A percentile compares a stretch with the other conserved stretches of the same genome.
These are phyloP conservation scores for Agapornis canus DNA, from an alignment of 2,797 vertebrate species.

Conservation along the genomic window DNA sequence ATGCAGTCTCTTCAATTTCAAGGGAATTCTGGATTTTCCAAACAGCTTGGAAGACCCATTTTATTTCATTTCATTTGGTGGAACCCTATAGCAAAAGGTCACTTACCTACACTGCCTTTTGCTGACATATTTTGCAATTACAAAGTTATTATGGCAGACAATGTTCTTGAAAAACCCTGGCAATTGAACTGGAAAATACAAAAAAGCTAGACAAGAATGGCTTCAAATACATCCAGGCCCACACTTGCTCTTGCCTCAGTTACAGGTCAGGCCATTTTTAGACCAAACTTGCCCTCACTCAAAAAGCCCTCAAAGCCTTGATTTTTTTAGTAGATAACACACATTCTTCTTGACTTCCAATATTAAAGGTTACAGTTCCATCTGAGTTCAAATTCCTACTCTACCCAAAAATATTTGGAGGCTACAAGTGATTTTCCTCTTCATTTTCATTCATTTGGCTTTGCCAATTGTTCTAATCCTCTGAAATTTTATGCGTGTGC, in stretches of 20 bases:
- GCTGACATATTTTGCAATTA: neutral
- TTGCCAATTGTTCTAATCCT: neutral
- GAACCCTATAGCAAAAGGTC: neutral
- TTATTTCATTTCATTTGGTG: neutral
- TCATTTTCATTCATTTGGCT: neutral
- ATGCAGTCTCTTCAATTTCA: neutral
- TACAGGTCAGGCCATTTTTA: neutral
- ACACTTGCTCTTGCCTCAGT: neutral
- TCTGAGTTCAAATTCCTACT: neutral
- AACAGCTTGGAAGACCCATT: neutral
- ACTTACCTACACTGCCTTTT: neutral
- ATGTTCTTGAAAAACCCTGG: neutral
- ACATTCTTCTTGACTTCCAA: neutral
- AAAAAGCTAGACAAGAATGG: neutral
- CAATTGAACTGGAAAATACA: neutral
- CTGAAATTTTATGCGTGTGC: neutral
- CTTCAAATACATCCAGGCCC: neutral
- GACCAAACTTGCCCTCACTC: fast-evolving
- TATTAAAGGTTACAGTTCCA: neutral
- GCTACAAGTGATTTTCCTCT: neutral
- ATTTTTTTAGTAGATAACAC: neutral
- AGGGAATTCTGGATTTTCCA: neutral
- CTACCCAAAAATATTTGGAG: neutral
- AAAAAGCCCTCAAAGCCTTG: neutral
- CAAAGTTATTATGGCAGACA: neutral